Evolutionary conservation across 2,797 vertebrate species (phyloP).

Genomic region (Eurystomus glaucurus): DNA sequence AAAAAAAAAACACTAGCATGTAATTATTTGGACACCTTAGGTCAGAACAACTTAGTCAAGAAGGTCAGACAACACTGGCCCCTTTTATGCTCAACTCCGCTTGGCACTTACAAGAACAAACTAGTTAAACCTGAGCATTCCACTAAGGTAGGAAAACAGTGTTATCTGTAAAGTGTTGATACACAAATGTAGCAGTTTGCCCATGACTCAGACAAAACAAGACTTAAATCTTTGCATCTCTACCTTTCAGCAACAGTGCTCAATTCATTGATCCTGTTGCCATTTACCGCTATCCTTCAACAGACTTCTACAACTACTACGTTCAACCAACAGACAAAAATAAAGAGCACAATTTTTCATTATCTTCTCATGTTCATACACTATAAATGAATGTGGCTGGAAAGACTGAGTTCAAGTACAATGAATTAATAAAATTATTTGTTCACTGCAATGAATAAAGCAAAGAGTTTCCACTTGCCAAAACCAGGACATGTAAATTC

Average conservation of each 20-base stretch:
- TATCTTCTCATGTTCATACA: background rate
- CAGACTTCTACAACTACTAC: background rate
- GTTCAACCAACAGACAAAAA: background rate
- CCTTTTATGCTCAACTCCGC: background rate
- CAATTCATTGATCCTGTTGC: background rate
- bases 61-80: background rate
- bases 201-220: background rate
- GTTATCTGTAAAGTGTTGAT: background rate
- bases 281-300: background rate
- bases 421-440: constrained; percentile 39
- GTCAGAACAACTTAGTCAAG: background rate
- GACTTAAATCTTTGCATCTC: background rate
- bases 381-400: background rate
- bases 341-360: background rate
- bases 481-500: background rate
- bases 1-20: background rate
- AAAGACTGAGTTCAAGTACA: background rate
- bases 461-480: background rate
- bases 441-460: constrained; percentile 30
- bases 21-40: background rate
- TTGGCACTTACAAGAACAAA: background rate
- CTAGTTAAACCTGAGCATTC: background rate
- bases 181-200: background rate
- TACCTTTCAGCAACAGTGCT: background rate
- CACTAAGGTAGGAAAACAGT: background rate